Base-by-base conservation (phyloP, 1,140 invertebrate genomes). In the Calliopsis andreniformis region DNA sequence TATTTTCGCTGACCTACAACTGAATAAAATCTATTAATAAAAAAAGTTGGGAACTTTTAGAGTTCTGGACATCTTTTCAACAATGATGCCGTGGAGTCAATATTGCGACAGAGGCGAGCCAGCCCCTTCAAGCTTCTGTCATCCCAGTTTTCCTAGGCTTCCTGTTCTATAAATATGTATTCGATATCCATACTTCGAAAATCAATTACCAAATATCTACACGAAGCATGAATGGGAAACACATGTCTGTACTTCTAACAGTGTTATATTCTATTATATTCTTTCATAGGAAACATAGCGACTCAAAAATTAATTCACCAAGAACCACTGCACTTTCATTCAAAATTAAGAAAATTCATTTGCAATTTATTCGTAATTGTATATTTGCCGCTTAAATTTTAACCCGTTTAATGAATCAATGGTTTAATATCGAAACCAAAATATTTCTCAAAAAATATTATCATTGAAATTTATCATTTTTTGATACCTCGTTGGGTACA, bases 91-190 rank as follows among this genome's bases (percentile, higher is more conserved):
- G 10, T 47, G 56, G 53, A 77, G 75, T 80, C 75, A 66, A 80
- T 80, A 79, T 39, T 49, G 39, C 23, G 28, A 78, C 72, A 43
- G 16, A 45, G 32, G 43, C 77, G 62, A 61, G 64, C 25, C 23
- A 25, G 35, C 55, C 35, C 23, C 20, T 59, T n/a, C n/a, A n/a
- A n/a, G 35, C 10, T 70, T 77, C 47, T 51, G 28, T 76, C 68
- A 47, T 69, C 79, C 79, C 62, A 80, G 79, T 80, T 80, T 67
- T 47, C 62, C 25, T 20, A 47, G 67, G 67, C 76, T 47, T 68
- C 47, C 28, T 1, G 30, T 32, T 53, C 42, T 67, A 72, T 78
- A 72, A 80, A 80, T 77, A 77, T 43, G 53, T 43, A 43, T 59
- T 42, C 20, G 3, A 16, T 47, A 25, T 55, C 59, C 49, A 66